Evolutionary conservation across 1,140 invertebrate species (phyloP).

Genomic region (Microplitis demolitor): DNA sequence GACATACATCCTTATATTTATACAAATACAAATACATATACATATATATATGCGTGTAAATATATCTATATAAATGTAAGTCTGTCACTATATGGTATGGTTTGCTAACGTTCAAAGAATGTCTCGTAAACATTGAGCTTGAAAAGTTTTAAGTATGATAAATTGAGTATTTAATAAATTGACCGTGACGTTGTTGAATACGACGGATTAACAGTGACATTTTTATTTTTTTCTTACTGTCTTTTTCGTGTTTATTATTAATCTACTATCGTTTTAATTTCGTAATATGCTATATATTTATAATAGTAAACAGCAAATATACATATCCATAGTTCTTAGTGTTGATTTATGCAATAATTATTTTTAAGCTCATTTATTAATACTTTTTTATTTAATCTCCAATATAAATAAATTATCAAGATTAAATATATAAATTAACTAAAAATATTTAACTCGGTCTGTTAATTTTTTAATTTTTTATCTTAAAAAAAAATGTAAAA

Average conservation of each 20-base stretch:
- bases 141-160: conserved; percentile 26
- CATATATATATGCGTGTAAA: too few relatives aligned
- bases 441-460: background rate
- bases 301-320: too few relatives aligned
- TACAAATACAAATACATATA: too few relatives aligned
- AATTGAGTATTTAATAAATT: conserved; percentile 26
- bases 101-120: conserved; percentile 11
- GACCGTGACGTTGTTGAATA: conserved; percentile 17
- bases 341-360: too few relatives aligned
- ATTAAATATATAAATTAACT: too few relatives aligned
- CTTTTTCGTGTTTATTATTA: background rate
- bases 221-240: background rate
- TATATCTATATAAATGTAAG: background rate
- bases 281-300: background rate
- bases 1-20: too few relatives aligned
- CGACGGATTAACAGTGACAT: conserved; percentile 4
- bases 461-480: background rate
- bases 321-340: too few relatives aligned
- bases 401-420: too few relatives aligned
- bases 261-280: background rate
- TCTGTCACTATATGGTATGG: conserved; percentile 5
- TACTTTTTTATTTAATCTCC: too few relatives aligned
- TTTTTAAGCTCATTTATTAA: too few relatives aligned
- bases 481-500: too few relatives aligned
- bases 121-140: conserved; percentile 21